Evolutionary conservation across 2,888 invertebrate species (phyloP), one percentile per base, ranked within the genome.

Genomic region (Hanleya hanleyi): DNA sequence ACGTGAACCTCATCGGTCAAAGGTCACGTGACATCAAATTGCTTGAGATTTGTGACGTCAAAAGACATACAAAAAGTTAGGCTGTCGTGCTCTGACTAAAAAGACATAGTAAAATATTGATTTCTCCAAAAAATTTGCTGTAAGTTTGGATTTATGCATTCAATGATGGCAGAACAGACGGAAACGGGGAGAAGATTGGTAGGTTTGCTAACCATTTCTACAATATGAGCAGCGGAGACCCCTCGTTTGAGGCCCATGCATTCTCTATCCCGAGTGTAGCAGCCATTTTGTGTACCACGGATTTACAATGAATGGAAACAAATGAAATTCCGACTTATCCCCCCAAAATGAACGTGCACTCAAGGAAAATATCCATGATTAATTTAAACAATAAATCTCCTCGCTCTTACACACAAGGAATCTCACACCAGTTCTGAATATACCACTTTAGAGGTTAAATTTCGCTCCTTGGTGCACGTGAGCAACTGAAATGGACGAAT

Each of bases 71-170:
- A 57, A 57, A 57, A 57, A 57, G 29, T 57, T 57, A 22, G 57
- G 15, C 9, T 26, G 32, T 29, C 22, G 57, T 57, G 57, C 15
- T n/a, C n/a, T n/a, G n/a, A 57, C 26, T 32, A 57, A 29, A 57
- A 57, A 57, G 57, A 57, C 57, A 57, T 57, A 57, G 57, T 57
- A 57, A 57, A 57, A 57, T 57, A 57, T 57, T 57, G 57, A 57
- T 57, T 57, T 29, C 57, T 29, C 2, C 22, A 15, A 57, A 57
- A 29, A 57, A 57, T 57, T 26, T 57, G 29, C 22, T 29, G 57
- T 57, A 29, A 57, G 57, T 57, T 57, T 22, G 22, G 57, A 29
- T 57, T 29, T 29, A 57, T 57, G 57, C 26, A 57, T 22, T 57
- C 57, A 15, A 32, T 29, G 57, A 57, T 15, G 57, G 29, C 57